Percentiles rank a stretch among this genome's conserved stretches.
Conservation (phyloP, 2,888 invertebrate species). For the Lasioglossum villosulum region DNA sequence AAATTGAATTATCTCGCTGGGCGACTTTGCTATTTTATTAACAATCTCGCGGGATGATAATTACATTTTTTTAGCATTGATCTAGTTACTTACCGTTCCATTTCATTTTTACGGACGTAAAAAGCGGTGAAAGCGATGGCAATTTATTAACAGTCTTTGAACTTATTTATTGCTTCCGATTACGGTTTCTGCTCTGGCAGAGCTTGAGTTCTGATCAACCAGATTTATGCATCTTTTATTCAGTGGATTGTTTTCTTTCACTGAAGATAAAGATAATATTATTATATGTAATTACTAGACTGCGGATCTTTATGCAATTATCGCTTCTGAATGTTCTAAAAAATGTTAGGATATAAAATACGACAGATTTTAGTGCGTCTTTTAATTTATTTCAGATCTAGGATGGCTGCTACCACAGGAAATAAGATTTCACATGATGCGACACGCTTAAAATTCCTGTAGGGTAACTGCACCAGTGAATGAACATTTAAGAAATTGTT, state of each 20-base stretch:
- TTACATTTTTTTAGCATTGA: not conserved
- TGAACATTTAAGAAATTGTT: too few species aligned
- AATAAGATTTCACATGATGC: too few species aligned
- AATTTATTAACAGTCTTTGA: not conserved
- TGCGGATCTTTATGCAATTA: too few species aligned
- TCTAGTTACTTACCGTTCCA: not conserved
- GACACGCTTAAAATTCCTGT: too few species aligned
- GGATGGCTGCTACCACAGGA: too few species aligned
- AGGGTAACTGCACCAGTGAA: too few species aligned
- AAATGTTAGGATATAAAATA: too few species aligned
- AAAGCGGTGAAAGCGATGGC: not conserved
- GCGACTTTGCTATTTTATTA: not conserved
- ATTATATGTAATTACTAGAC: not conserved
- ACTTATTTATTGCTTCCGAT: not conserved
- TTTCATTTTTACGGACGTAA: not conserved
- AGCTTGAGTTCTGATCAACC: not conserved
- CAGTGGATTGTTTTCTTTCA: not conserved
- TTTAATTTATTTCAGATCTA: too few species aligned
- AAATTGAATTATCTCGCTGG: not conserved
- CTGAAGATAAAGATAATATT: not conserved
- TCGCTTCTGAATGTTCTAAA: too few species aligned
- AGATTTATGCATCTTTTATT: not conserved
- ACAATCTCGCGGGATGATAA: not conserved
- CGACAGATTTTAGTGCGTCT: too few species aligned
- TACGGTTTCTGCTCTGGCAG: not conserved